Conservation (phyloP, 2,113 vertebrate species). For the Hippoglossus stenolepis region DNA sequence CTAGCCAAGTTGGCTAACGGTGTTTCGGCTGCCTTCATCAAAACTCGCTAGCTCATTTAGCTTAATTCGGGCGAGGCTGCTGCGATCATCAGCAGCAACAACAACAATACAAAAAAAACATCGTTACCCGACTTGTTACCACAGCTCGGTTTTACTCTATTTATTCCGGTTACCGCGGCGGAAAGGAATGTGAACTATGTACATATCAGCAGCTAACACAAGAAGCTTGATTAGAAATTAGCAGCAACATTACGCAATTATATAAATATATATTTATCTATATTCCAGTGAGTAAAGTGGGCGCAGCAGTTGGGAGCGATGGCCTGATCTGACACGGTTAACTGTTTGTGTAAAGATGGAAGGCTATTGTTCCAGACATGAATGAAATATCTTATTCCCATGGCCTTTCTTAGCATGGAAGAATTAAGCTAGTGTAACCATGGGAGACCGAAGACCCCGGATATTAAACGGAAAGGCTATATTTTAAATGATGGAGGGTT, state of each 20-base stretch:
- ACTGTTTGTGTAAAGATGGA: constrained; percentile 17
- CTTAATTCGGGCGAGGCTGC: constrained; percentile 54
- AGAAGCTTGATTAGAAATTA: constrained; percentile 61
- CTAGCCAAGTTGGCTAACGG: constrained; percentile 74
- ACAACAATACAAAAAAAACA: not conserved
- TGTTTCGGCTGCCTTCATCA: constrained; percentile 50
- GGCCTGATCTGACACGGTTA: constrained; percentile 6
- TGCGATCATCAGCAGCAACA: not conserved
- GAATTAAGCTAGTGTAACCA: not conserved
- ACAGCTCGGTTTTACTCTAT: constrained; percentile 42
- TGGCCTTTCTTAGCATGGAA: constrained; percentile 41
- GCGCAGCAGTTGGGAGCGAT: constrained; percentile 9
- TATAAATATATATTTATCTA: not conserved
- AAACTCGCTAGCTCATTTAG: constrained; percentile 55
- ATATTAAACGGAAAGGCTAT: not conserved
- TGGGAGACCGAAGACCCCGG: not conserved
- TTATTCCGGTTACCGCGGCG: constrained; percentile 56
- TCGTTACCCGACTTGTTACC: constrained; percentile 2
- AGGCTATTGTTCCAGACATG: constrained; percentile 48
- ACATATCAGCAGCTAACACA: constrained; percentile 67
- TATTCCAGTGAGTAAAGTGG: constrained; percentile 26
- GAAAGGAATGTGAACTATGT: constrained; percentile 79
- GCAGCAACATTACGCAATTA: constrained; percentile 52
- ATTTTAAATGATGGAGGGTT: not conserved
- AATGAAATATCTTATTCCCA: constrained; percentile 38